Percentiles rank a stretch among this genome's conserved stretches.
phyloP scores from a whole-genome alignment of 1,140 invertebrate genomes.

The Drosophila nigromelanica region DNA sequence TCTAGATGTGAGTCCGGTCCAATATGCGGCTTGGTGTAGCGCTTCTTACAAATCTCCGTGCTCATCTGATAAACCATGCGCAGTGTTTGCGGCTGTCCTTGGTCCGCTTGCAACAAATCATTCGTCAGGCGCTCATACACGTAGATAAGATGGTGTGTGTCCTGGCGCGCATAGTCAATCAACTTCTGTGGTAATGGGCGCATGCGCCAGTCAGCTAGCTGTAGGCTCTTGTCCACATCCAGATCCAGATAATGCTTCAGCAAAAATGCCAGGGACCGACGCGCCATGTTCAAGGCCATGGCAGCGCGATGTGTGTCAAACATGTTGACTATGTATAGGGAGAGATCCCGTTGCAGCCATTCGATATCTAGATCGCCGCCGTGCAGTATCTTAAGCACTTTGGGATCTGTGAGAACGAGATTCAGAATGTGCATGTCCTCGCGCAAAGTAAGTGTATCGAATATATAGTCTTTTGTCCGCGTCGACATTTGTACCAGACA shows the following conservation, averaged over 20 bases:
- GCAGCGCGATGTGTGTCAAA: conserved; percentile 98
- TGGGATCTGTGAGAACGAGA: conserved; percentile 95
- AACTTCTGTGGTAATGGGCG: conserved; percentile 94
- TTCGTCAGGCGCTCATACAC: conserved; percentile 94
- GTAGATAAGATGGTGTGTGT: conserved; percentile 98
- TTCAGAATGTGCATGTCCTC: conserved; percentile 94
- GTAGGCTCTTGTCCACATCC: conserved; percentile 93
- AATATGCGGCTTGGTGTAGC: conserved; percentile 92
- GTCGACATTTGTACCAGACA: conserved; percentile 98
- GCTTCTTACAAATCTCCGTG: conserved; percentile 89
- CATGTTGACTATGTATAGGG: conserved; percentile 97
- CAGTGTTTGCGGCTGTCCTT: conserved; percentile 89
- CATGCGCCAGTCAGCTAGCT: conserved; percentile 98
- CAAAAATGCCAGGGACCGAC: conserved; percentile 91
- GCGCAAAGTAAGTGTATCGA: conserved; percentile 94
- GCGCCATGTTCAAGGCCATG: conserved; percentile 89
- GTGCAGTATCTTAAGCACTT: conserved; percentile 97
- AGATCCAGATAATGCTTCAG: conserved; percentile 92
- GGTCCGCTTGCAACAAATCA: conserved; percentile 89
- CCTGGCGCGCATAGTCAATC: conserved; percentile 94
- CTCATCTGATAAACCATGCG: conserved; percentile 89
- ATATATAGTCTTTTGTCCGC: conserved; percentile 92
- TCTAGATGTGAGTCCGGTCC: conserved; percentile 89
- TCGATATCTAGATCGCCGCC: conserved; percentile 94
- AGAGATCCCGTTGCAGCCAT: conserved; percentile 98